Evolutionary conservation across 1,140 invertebrate genomes (phyloP), one percentile per base, ranked within the genome.

Genomic region (Anastrepha ludens): DNA sequence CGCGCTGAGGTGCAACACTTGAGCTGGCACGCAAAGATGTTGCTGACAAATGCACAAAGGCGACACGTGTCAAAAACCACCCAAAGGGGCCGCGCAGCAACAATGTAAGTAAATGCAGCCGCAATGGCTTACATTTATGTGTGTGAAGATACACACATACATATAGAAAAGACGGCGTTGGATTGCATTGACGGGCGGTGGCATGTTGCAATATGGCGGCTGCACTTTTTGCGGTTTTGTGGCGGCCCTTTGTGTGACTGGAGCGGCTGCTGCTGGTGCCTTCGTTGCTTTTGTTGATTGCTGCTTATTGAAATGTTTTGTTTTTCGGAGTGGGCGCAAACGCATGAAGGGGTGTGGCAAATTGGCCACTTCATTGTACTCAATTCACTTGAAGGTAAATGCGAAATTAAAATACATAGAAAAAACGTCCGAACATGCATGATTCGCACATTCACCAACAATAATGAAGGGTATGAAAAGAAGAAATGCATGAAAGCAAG

Each of bases 11-110:
- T 87, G 87, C 90, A 89, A 90, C 90, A 90, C 90, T 90, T 89
- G 88, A 90, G 89, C 89, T 90, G 90, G 90, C 90, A 90, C 89
- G 89, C 74, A 85, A 87, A 81, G 78, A 86, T 62, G 70, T 81
- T 55, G 88, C 85, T 88, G 88, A 89, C 89, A 90, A 87, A 74
- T 85, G 78, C 81, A 85, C 74, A 81, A 81, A 85, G 55, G 78
- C 60, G 87, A 88, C 87, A 88, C 87, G 87, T 88, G 87, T 85
- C 87, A 88, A 85, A 85, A 86, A 78, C 65, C 67, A 55, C 44
- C 86, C 59, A 86, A 86, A 86, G 85, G 50, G 85, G 85, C 55
- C 55, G 58, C 59, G 39, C 47, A 55, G n/a, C 74, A 55, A 9
- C 74, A 7, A 11, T 44, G 29, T 86, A 13, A 20, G 1, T 59